Evolutionary conservation across 2,888 invertebrate species (phyloP), one percentile per base, ranked within the genome.

Genomic region (Empis stercorea): DNA sequence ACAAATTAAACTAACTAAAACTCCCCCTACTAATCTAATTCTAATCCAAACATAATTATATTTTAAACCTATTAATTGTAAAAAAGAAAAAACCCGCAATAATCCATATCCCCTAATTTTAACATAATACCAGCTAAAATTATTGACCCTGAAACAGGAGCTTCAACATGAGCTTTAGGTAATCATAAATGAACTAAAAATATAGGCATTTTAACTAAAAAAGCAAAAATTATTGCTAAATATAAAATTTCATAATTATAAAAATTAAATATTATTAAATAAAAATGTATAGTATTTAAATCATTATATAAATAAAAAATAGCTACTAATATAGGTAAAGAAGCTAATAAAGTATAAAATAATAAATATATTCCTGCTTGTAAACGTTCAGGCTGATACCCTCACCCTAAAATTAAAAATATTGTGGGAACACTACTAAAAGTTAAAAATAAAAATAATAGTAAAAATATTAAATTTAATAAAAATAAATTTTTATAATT

Each of bases 121-220:
- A 85, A 72, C 59, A 83, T 74, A 66, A 84, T 70, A 0, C 79
- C 81, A 1, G 82, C 83, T 68, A 84, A 78, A 76, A 84, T 77
- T 70, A 84, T 83, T 3, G 82, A 84, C 0, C 83, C 82, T 3
- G 77, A 73, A 53, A 83, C 73, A 5, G 84, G 81, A 47, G 83
- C 83, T 54, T 84, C 83, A 2, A 84, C 81, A 78, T 84, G 83
- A 67, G 83, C 83, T 46, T 81, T 81, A 51, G 82, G 82, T 27
- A 83, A 64, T 61, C 83, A 84, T 60, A 81, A 70, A 75, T 84
- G 81, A 67, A 78, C 64, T 61, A 78, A 72, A 77, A 76, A 83
- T 62, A 82, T 76, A 4, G 83, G 82, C 59, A 82, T 73, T 67
- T 83, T 83, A 3, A 82, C 75, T 67, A 82, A 75, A 79, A 83